A percentile compares a stretch with the other conserved stretches of the same genome.
These are phyloP conservation scores for Acheta domesticus DNA, from an alignment of 2,888 invertebrate genomes.

Conservation along the genomic window DNA sequence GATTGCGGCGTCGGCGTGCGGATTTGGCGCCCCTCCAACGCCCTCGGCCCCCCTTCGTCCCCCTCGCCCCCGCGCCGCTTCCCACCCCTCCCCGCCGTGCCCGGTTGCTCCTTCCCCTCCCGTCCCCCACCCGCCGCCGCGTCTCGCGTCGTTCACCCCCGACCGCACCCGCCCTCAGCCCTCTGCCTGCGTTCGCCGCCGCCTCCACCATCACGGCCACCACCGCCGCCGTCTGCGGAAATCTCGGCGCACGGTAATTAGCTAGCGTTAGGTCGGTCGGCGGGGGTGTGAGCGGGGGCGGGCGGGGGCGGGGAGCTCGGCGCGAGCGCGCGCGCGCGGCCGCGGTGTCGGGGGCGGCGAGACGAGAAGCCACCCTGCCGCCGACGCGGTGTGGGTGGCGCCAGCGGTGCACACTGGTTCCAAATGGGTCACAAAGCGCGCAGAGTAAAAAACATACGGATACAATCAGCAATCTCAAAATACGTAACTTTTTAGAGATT, in stretches of 20 bases:
- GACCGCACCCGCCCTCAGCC: no score
- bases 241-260: neutral
- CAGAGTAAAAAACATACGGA: no score
- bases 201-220: neutral
- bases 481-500: no score
- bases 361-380: neutral
- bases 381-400: neutral
- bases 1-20: neutral
- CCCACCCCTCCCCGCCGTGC: no score
- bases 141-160: no score
- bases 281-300: neutral
- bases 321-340: neutral
- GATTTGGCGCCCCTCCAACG: neutral
- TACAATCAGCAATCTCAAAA: no score
- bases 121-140: no score
- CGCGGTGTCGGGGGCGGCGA: neutral
- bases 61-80: no score
- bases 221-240: neutral
- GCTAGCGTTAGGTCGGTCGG: neutral
- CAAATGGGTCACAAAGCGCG: no score
- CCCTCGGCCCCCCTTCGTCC: neutral
- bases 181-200: neutral
- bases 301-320: neutral
- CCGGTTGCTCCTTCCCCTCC: no score
- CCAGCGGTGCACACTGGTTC: no score